Conservation (phyloP, 2,113 vertebrate species). For the Acanthochromis polyacanthus region DNA sequence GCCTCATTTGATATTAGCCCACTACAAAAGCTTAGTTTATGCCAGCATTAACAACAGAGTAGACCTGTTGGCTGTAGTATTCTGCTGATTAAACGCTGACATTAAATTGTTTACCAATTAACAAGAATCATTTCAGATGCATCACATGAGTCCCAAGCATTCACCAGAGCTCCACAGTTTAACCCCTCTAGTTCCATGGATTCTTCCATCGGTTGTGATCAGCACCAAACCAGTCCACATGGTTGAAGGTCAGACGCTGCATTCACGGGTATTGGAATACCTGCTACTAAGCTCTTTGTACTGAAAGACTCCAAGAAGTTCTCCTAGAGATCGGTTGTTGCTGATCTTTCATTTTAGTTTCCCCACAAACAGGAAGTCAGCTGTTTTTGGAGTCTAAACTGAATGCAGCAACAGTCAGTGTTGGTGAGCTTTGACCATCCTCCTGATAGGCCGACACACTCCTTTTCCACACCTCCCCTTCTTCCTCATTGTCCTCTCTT, state of each 20-base stretch:
- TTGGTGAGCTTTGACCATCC: conserved; percentile 51
- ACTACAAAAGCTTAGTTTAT: conserved; percentile 31
- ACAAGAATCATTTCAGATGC: conserved; percentile 53
- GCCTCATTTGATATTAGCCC: conserved; percentile 37
- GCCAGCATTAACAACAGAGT: conserved; percentile 26
- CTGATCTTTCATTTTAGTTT: conserved; percentile 1
- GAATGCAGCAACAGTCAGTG: conserved; percentile 35
- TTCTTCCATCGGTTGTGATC: conserved; percentile 40
- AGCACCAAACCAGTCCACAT: conserved; percentile 43
- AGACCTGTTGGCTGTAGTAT: conserved; percentile 9
- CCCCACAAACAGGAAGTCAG: neutral
- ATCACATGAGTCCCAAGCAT: conserved; percentile 35
- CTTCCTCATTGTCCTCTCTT: neutral
- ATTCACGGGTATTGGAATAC: conserved; percentile 45
- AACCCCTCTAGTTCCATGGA: conserved; percentile 26
- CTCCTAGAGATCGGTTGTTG: neutral
- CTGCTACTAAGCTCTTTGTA: neutral
- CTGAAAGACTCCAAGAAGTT: neutral
- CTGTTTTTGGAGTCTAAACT: neutral
- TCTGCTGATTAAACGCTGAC: conserved; percentile 32
- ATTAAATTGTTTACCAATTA: conserved; percentile 54
- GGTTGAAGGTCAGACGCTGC: conserved; percentile 55
- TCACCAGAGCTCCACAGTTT: conserved; percentile 28
- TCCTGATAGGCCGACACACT: conserved; percentile 48
- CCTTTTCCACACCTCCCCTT: conserved; percentile 54